These are phyloP conservation scores for Ciconia stormi DNA, from an alignment of 2,113 vertebrate species.

Conservation along the genomic window DNA sequence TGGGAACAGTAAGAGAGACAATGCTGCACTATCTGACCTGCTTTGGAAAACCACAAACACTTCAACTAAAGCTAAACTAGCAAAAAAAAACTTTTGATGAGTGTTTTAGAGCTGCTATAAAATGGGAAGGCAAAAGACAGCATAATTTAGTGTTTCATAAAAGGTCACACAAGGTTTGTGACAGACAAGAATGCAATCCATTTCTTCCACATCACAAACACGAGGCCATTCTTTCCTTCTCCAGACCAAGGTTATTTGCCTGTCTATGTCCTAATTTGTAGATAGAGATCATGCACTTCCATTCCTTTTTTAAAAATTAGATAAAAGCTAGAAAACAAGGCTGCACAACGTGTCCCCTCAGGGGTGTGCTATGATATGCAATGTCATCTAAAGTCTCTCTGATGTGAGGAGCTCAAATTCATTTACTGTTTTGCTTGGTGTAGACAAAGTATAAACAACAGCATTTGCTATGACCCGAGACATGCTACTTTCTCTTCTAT, in stretches of 20 bases:
- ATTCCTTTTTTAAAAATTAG: not conserved
- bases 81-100: not conserved
- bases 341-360: not conserved
- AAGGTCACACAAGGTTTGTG: not conserved
- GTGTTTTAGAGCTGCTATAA: not conserved
- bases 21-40: not conserved
- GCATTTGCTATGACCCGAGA: not conserved
- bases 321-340: not conserved
- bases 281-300: not conserved
- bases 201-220: not conserved
- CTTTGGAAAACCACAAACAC: not conserved
- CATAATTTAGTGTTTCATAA: not conserved
- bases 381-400: not conserved
- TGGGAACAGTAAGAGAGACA: not conserved
- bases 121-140: not conserved
- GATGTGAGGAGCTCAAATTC: not conserved
- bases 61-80: not conserved
- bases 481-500: not conserved
- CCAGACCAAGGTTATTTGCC: not conserved
- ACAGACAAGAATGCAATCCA: not conserved
- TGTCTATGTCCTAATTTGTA: not conserved
- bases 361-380: not conserved
- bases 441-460: not conserved
- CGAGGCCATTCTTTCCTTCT: not conserved
- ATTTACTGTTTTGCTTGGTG: not conserved